These are phyloP conservation scores for Propithecus coquereli DNA, from an alignment of 2,113 vertebrate genomes.

Conservation along the genomic window DNA sequence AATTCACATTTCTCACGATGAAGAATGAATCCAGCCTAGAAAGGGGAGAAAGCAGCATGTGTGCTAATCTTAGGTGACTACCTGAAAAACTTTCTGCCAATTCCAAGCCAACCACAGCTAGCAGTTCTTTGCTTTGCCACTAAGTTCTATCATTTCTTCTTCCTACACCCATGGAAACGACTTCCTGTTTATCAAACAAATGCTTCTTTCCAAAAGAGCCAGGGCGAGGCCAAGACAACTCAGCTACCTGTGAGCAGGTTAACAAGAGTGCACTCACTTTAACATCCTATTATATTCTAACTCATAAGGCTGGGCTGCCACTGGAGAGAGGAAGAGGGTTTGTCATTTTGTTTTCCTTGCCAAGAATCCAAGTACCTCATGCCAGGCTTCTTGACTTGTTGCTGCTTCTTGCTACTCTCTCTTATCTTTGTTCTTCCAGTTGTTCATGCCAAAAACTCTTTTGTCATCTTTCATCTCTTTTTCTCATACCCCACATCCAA, in stretches of 20 bases:
- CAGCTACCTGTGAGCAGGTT: background rate
- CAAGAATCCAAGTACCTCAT: background rate
- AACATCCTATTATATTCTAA: background rate
- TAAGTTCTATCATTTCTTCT: conserved; percentile 57
- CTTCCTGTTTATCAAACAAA: conserved; percentile 70
- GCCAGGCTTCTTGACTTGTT: background rate
- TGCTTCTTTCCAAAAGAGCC: conserved; percentile 52
- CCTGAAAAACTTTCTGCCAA: background rate
- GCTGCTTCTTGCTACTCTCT: background rate
- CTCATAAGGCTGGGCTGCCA: background rate
- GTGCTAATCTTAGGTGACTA: background rate
- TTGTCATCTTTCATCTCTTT: background rate
- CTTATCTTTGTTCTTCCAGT: background rate
- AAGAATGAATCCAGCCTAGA: background rate
- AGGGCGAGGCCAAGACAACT: conserved; percentile 19
- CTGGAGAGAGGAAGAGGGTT: background rate
- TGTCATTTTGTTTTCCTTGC: background rate
- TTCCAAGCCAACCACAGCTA: background rate
- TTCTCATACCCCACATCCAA: background rate
- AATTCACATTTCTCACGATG: background rate
- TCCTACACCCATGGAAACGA: conserved; percentile 54
- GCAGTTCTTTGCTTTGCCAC: background rate
- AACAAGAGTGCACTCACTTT: background rate
- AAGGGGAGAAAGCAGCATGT: background rate
- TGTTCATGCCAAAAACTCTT: background rate